Percentiles rank a stretch among this genome's conserved stretches.
Evolutionary conservation across 2,113 vertebrate species (phyloP).

Genomic region (Thoracochromis brauschi): DNA sequence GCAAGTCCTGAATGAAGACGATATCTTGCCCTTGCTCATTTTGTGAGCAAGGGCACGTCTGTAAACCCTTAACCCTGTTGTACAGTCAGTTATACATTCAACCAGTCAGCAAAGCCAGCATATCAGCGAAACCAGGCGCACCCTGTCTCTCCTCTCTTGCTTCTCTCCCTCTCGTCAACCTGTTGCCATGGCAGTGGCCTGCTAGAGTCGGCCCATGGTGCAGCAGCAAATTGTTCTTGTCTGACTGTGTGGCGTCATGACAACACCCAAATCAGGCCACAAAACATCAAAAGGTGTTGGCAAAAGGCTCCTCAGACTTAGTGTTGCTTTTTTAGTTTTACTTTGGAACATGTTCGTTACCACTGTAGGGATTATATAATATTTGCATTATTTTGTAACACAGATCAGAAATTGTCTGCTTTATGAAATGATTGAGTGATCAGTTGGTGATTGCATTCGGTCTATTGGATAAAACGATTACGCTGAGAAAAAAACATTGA

Average conservation of each 20-base stretch:
- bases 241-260: conserved; percentile 21
- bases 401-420: not conserved
- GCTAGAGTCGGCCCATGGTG: not conserved
- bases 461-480: not conserved
- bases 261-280: conserved; percentile 32
- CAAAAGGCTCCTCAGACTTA: not conserved
- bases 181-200: conserved; percentile 29
- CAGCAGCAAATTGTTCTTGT: conserved; percentile 6
- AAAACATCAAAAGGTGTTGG: not conserved
- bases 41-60: not conserved
- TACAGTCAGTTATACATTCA: not conserved
- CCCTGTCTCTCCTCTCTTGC: not conserved
- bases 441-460: not conserved
- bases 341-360: not conserved
- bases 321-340: not conserved
- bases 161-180: not conserved
- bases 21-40: not conserved
- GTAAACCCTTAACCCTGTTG: not conserved
- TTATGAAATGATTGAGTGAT: not conserved
- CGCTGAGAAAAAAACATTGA: not conserved
- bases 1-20: not conserved
- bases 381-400: not conserved
- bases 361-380: not conserved
- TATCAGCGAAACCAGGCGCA: not conserved
- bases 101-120: not conserved